Base-by-base conservation (phyloP, 2,797 vertebrate genomes). In the Lepilemur septentrionalis region DNA sequence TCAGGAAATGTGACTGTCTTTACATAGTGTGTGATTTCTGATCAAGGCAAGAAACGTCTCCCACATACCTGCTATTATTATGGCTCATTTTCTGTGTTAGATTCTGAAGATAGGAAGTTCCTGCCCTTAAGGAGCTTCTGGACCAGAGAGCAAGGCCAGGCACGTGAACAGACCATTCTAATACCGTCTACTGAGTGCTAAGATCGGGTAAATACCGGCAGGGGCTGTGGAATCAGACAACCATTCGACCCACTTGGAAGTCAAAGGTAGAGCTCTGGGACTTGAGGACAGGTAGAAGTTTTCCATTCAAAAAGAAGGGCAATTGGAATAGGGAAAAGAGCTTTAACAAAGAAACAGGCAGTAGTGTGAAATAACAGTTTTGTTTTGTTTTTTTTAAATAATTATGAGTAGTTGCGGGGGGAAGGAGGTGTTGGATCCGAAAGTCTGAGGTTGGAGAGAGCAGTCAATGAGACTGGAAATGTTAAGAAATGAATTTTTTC, bases 391-490 rank as follows among this genome's bases (percentile, higher is more conserved):
- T 52, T 52, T 28, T 87, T 83, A 41, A 73, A 90, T 80, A 72
- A 91, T 89, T 70, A 72, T 83, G 72, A 93, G 41, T 70, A 38
- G 35, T 28, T 65, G 32, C 46, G 4, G 23, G 79, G 18, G 22
- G 22, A 75, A 32, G 57, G 13, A 80, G 76, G n/a, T 94, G 15
- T 79, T 92, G 85, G 81, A 91, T 93, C 52, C 59, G 65, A 91
- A 91, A 73, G 48, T 52, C 10, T 7, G 46, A 89, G 55, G 50
- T 85, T 91, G 48, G 63, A 82, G 52, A 87, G n/a, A 57, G 55
- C 35, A 87, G 78, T 92, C 93, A 91, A 88, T 93, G 61, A 95
- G 69, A 72, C 82, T 97, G 88, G 94, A 97, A 96, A 95, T 50
- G 35, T 93, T 93, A 92, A 82, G 81, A 85, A 94, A 88, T 59